Evolutionary conservation across 2,888 invertebrate genomes (phyloP).

Genomic region (Amblyteles armatorius): DNA sequence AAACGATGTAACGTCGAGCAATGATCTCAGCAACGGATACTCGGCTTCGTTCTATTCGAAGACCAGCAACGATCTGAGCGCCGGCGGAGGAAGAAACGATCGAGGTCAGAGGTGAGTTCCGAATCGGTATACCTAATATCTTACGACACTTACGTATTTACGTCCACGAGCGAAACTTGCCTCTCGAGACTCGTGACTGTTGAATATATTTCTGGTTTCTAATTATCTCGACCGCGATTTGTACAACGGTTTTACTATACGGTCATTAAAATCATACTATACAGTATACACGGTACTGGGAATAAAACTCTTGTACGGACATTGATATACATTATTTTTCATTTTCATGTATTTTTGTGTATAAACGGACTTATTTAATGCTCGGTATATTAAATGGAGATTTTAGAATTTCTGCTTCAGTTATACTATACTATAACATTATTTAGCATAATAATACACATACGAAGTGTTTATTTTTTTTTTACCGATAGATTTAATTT

Average conservation of each 20-base stretch:
- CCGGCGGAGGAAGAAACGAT: slow-evolving; percentile 65
- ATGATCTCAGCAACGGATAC: slow-evolving; percentile 77
- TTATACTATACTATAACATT: too few relatives aligned
- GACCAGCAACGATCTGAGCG: slow-evolving; percentile 77
- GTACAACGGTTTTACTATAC: neutral
- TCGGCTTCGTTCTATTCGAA: slow-evolving; percentile 77
- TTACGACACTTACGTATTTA: slow-evolving; percentile 8
- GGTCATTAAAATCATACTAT: neutral
- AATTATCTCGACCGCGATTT: slow-evolving; percentile 46
- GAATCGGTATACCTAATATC: slow-evolving; percentile 52
- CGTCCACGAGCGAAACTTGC: neutral
- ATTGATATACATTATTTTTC: neutral
- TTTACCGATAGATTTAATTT: too few relatives aligned
- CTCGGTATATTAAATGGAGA: too few relatives aligned
- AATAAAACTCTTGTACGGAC: neutral
- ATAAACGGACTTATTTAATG: neutral
- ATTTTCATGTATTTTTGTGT: neutral
- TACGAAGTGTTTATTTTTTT: too few relatives aligned
- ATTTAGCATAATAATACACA: too few relatives aligned
- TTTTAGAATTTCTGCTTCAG: too few relatives aligned
- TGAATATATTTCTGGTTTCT: slow-evolving; percentile 27
- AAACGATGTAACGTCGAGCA: slow-evolving; percentile 65
- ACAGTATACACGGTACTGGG: neutral
- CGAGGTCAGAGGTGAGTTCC: slow-evolving; percentile 70
- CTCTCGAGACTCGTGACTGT: slow-evolving; percentile 26